Conservation (phyloP, 2,888 invertebrate species). For the Polyommatus iphigenia region DNA sequence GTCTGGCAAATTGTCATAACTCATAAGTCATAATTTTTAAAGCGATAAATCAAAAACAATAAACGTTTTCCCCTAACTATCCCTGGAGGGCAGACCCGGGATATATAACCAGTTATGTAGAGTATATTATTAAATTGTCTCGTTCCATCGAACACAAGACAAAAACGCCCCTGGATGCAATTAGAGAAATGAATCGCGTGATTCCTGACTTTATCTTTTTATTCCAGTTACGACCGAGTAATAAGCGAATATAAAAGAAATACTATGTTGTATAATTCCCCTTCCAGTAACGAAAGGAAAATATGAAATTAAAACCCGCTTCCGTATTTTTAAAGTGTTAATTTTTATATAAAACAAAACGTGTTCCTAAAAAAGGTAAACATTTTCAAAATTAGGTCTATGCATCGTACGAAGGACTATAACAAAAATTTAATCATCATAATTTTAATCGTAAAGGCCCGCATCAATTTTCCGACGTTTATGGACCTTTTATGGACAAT, state of each 20-base stretch:
- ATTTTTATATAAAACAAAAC: neutral
- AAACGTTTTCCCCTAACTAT: constrained; percentile 25
- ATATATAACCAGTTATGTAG: constrained; percentile 33
- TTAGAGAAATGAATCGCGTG: constrained; percentile 69
- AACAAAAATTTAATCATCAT: constrained; percentile 7
- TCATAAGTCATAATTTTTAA: neutral
- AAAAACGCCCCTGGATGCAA: constrained; percentile 56
- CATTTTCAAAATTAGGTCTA: neutral
- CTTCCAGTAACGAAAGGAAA: neutral
- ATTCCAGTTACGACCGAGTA: constrained; percentile 55
- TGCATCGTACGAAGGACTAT: neutral
- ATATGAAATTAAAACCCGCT: neutral
- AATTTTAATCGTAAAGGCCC: constrained; percentile 10
- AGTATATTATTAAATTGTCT: constrained; percentile 44
- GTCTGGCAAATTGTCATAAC: constrained; percentile 12
- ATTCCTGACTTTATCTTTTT: constrained; percentile 59
- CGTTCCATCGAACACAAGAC: constrained; percentile 44
- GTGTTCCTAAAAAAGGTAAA: neutral
- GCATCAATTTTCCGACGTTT: neutral
- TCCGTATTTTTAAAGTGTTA: neutral
- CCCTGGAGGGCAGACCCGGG: constrained; percentile 26
- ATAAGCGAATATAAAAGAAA: constrained; percentile 58
- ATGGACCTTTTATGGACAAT: constrained; percentile 11
- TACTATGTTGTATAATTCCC: constrained; percentile 9
- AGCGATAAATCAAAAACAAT: constrained; percentile 29